Conservation (phyloP, 1,140 invertebrate species). For the Bombus pyrosoma region DNA sequence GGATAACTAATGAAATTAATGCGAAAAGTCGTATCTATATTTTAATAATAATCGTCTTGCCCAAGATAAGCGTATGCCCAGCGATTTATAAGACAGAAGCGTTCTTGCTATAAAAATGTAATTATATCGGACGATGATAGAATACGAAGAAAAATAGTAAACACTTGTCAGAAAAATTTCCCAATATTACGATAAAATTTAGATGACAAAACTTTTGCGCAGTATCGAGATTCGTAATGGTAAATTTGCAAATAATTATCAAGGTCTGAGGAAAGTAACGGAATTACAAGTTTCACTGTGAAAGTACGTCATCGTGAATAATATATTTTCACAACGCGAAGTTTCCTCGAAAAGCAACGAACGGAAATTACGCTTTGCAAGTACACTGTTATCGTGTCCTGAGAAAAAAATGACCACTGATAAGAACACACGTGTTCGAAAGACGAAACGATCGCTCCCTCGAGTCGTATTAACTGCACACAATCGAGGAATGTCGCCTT, state of each 20-base stretch:
- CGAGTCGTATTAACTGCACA: conserved; percentile 22
- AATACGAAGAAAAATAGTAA: neutral
- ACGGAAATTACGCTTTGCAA: conserved; percentile 59
- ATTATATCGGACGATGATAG: neutral
- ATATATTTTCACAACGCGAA: neutral
- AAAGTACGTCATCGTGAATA: neutral
- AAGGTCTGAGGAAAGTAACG: neutral
- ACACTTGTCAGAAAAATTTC: neutral
- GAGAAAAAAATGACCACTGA: conserved; percentile 59
- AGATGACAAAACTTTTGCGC: neutral
- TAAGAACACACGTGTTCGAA: conserved; percentile 69
- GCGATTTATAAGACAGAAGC: too few species aligned
- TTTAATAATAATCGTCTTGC: too few species aligned
- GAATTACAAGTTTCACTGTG: neutral
- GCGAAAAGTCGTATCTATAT: too few species aligned
- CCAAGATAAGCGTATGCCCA: too few species aligned
- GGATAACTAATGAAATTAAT: too few species aligned
- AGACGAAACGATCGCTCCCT: conserved; percentile 64
- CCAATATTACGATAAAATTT: neutral
- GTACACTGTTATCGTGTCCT: conserved; percentile 58
- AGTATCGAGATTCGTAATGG: neutral
- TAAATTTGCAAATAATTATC: too few species aligned
- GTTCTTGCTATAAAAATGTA: neutral
- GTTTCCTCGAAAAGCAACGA: conserved; percentile 42
- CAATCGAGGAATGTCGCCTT: conserved; percentile 42